phyloP scores from a whole-genome alignment of 1,140 invertebrate genomes.

The Doryteuthis pealeii region DNA sequence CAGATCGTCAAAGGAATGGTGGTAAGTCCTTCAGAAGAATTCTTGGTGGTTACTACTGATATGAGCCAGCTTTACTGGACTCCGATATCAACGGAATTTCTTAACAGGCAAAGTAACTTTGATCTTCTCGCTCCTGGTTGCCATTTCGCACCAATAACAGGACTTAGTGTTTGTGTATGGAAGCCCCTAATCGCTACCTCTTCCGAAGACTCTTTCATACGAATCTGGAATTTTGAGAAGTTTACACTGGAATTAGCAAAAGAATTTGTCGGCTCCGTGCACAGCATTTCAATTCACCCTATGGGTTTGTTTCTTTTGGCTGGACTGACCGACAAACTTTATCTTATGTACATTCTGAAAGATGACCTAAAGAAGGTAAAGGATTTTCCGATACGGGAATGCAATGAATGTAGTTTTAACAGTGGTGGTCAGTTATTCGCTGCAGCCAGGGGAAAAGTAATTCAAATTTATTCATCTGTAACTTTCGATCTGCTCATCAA shows the following conservation, averaged over 20 bases:
- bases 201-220: not conserved
- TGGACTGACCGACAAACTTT: not conserved
- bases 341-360: not conserved
- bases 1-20: not conserved
- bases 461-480: not conserved
- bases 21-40: not conserved
- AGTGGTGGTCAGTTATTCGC: not conserved
- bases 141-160: not conserved
- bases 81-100: not conserved
- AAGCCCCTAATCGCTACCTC: not conserved
- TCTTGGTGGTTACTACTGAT: not conserved
- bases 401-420: not conserved
- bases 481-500: not conserved
- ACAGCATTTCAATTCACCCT: not conserved
- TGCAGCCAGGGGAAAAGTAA: not conserved
- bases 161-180: not conserved
- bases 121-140: not conserved
- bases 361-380: not conserved
- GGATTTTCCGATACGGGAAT: not conserved
- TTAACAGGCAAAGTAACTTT: not conserved
- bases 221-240: not conserved
- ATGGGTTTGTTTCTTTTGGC: slow-evolving; percentile 2
- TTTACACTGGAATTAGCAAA: not conserved
- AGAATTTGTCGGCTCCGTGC: not conserved
- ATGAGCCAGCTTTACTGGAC: not conserved